Percentiles rank a stretch among this genome's conserved stretches.
phyloP scores from a whole-genome alignment of 2,113 vertebrate genomes.

The Siphamia tubifer region DNA sequence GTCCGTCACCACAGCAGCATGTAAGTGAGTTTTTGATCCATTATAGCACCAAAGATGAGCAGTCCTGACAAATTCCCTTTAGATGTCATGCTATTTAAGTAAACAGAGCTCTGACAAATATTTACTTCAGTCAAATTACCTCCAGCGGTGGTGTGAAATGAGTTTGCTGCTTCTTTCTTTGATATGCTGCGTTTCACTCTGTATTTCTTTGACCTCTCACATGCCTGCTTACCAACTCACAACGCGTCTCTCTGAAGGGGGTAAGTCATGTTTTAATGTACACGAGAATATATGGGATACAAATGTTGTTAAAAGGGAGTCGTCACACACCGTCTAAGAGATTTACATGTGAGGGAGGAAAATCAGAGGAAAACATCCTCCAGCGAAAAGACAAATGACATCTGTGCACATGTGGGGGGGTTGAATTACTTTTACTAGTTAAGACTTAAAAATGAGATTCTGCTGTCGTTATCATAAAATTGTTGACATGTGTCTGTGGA shows the following conservation, averaged over 20 bases:
- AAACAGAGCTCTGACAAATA: constrained; percentile 89
- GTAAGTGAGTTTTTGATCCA: constrained; percentile 86
- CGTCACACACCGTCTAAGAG: constrained; percentile 73
- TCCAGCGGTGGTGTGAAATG: constrained; percentile 90
- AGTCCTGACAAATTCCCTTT: constrained; percentile 73
- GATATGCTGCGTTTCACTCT: neutral
- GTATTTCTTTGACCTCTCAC: constrained; percentile 72
- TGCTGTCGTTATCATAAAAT: no score
- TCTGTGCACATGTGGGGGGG: no score
- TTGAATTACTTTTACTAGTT: no score
- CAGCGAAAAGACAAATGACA: neutral
- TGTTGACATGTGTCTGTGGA: no score
- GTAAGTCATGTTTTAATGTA: constrained; percentile 82
- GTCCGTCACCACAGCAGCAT: constrained; percentile 18
- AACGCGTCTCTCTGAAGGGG: constrained; percentile 87
- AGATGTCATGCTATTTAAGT: constrained; percentile 84
- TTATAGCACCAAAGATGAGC: constrained; percentile 60
- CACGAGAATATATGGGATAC: constrained; percentile 66
- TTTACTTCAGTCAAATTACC: constrained; percentile 87
- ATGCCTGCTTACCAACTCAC: constrained; percentile 83
- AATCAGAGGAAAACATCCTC: neutral
- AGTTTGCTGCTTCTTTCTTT: constrained; percentile 84
- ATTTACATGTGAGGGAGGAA: neutral
- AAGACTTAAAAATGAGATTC: no score
- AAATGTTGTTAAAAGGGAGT: constrained; percentile 83